Percentiles rank a stretch among this genome's conserved stretches.
Evolutionary conservation across 2,888 invertebrate species (phyloP).

Genomic region (Acanthosepion esculentum): DNA sequence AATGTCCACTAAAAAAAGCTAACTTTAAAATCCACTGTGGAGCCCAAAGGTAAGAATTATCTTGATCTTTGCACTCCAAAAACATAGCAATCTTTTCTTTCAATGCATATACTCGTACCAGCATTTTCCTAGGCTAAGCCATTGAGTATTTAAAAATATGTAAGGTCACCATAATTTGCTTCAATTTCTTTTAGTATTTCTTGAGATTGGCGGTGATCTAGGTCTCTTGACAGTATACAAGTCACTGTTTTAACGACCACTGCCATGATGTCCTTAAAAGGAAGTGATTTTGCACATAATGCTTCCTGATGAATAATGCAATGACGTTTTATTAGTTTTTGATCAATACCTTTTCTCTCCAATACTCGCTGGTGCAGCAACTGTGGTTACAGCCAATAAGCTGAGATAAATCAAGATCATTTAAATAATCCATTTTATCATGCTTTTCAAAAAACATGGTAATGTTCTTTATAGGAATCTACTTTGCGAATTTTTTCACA

Average conservation of each 20-base stretch:
- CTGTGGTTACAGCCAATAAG: background rate
- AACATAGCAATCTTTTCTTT: no score
- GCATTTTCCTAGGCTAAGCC: no score
- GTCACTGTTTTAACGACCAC: background rate
- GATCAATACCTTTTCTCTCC: background rate
- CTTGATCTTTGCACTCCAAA: no score
- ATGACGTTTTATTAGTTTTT: background rate
- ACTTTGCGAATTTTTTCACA: background rate
- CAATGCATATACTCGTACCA: no score
- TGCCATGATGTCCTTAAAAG: background rate
- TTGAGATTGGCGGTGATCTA: no score
- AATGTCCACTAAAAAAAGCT: conserved; percentile 34
- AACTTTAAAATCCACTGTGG: background rate
- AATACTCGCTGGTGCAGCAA: background rate
- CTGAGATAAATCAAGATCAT: background rate
- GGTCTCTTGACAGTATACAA: no score
- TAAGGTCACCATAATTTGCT: no score
- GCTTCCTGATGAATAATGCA: background rate
- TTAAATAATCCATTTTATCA: background rate
- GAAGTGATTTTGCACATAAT: background rate
- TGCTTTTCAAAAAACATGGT: background rate
- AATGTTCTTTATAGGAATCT: background rate
- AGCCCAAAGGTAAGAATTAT: no score
- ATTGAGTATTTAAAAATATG: no score
- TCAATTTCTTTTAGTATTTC: no score